Evolutionary conservation across 1,140 invertebrate species (phyloP).

Genomic region (Leptinotarsa lineolata): DNA sequence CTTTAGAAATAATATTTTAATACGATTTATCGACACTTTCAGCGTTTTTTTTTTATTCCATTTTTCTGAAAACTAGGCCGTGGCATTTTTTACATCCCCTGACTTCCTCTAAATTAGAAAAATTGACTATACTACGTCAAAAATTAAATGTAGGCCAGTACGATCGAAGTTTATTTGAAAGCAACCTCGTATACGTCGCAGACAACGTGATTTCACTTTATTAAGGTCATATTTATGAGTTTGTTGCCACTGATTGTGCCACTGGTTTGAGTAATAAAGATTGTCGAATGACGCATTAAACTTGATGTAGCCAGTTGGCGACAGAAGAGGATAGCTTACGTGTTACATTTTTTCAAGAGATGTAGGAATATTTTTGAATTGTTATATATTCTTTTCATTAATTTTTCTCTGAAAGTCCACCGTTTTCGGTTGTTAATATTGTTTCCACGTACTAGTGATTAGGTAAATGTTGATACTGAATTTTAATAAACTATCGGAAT

Average conservation of each 20-base stretch:
- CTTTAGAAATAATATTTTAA: too few relatives aligned
- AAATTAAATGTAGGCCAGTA: neutral
- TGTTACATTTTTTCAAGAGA: too few relatives aligned
- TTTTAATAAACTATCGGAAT: too few relatives aligned
- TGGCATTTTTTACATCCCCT: neutral
- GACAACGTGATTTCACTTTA: constrained; percentile 25
- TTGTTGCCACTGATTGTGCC: constrained; percentile 29
- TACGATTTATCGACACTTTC: too few relatives aligned
- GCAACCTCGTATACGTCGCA: constrained; percentile 14
- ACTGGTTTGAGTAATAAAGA: constrained; percentile 25
- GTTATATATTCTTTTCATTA: neutral
- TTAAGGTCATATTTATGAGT: constrained; percentile 25
- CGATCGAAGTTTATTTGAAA: constrained; percentile 13
- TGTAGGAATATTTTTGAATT: too few relatives aligned
- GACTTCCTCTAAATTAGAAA: neutral
- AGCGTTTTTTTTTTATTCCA: too few relatives aligned
- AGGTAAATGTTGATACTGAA: too few relatives aligned
- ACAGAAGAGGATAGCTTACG: too few relatives aligned
- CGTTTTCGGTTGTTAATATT: too few relatives aligned
- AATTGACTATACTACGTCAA: neutral
- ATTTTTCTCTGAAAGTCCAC: neutral
- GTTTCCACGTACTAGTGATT: too few relatives aligned
- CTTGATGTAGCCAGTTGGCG: neutral
- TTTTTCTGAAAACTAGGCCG: too few relatives aligned
- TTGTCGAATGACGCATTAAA: constrained; percentile 15